Conservation (phyloP, 2,113 vertebrate species). For the Merops nubicus region DNA sequence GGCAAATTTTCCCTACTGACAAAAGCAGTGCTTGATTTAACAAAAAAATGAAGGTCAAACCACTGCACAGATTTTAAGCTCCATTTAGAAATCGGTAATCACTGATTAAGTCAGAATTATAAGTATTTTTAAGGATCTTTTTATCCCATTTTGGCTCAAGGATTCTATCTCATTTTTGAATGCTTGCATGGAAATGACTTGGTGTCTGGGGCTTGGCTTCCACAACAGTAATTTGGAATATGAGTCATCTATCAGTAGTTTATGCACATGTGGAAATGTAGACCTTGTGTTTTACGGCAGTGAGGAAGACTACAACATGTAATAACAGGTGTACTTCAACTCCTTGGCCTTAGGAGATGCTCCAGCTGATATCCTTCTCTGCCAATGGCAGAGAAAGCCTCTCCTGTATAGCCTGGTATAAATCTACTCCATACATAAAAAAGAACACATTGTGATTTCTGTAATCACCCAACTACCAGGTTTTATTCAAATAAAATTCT, state of each 20-base stretch:
- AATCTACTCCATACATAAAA: neutral
- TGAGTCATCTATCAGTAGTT: slow-evolving; percentile 15
- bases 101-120: slow-evolving; percentile 37
- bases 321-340: neutral
- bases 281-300: neutral
- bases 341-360: neutral
- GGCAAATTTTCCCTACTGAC: neutral
- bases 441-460: neutral
- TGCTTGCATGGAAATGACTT: neutral
- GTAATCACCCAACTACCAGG: neutral
- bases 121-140: slow-evolving; percentile 15
- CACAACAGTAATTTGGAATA: slow-evolving; percentile 12
- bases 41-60: neutral
- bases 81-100: slow-evolving; percentile 3
- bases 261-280: neutral
- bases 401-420: neutral
- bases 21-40: neutral
- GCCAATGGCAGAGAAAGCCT: neutral
- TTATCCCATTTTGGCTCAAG: slow-evolving; percentile 8
- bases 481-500: slow-evolving; percentile 61
- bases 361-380: neutral
- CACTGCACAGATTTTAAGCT: neutral
- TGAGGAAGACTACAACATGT: neutral
- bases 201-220: slow-evolving; percentile 7
- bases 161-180: slow-evolving; percentile 28